Percentiles rank a stretch among this genome's conserved stretches.
Evolutionary conservation across 2,888 invertebrate genomes (phyloP).

Genomic region (Thysanoteuthis rhombus): DNA sequence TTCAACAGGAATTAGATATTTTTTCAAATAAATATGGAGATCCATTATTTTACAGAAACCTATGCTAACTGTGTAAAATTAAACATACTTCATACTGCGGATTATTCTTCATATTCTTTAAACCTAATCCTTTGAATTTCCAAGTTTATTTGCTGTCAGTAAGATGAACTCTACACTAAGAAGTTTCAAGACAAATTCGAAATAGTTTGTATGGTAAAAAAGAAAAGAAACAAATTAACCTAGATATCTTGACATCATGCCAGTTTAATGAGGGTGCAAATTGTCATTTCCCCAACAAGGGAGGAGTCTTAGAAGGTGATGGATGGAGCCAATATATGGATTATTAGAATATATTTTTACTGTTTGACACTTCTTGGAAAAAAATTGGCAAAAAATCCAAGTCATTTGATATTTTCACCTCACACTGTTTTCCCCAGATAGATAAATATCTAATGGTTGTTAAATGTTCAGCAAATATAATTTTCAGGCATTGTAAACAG

Average conservation of each 20-base stretch:
- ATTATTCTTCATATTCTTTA: not conserved
- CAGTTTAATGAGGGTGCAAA: not conserved
- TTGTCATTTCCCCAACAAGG: not conserved
- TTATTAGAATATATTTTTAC: not conserved
- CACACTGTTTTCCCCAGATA: not conserved
- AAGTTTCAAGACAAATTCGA: not conserved
- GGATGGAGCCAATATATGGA: not conserved
- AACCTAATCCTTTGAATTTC: not conserved
- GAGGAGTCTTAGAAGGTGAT: not conserved
- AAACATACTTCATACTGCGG: not conserved
- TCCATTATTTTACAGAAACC: too few species aligned
- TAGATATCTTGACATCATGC: not conserved
- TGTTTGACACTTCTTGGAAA: not conserved
- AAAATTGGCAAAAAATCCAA: not conserved
- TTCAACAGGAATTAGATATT: too few species aligned
- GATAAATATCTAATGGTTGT: not conserved
- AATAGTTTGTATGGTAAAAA: not conserved
- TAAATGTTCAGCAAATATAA: not conserved
- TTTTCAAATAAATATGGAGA: too few species aligned
- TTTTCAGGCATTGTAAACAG: not conserved
- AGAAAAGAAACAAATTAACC: not conserved
- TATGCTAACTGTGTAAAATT: too few species aligned
- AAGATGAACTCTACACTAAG: not conserved
- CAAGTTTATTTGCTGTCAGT: not conserved
- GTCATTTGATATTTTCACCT: not conserved